Base-by-base conservation (phyloP, 2,888 invertebrate species). In the Tyria jacobaeae region DNA sequence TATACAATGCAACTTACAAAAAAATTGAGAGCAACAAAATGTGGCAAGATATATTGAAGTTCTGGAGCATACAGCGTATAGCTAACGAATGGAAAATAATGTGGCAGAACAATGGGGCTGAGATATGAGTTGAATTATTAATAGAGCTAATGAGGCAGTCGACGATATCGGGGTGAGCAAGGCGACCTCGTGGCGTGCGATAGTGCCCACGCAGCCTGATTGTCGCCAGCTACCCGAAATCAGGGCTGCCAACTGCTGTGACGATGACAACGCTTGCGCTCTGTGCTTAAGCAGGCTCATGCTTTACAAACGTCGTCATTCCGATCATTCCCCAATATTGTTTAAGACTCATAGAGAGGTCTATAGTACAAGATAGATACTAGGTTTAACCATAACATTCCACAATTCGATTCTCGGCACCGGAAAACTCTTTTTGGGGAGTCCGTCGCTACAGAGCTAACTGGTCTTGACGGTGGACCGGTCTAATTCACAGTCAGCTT, bases 121-220 rank as follows among this genome's bases (percentile, higher is more conserved):
- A 86, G 89, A 89, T 90, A 89, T 78, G 84, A 87, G 87, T 88
- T 91, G 91, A 90, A 90, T 91, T 91, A 92, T 91, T 90, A 91
- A 91, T 92, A 91, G 88, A 86, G 89, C 81, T 89, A 92, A 90
- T 89, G 89, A 90, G 90, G 83, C 88, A 91, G 90, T 91, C 66
- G 60, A 66, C 71, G 75, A 91, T 76, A 73, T 89, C 84, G 84
- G 92, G 92, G 92, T 91, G 92, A 92, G 89, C 91, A 88, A 85
- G 76, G 85, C 89, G 85, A 89, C 92, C 91, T 92, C 92, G 91
- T 89, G 89, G 81, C 78, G 71, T 74, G 61, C 74, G 92, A 92
- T 91, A 91, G 88, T 82, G 90, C 93, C 93, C 92, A 92, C 93
- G 93, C 92, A 93, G 93, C 89, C 93, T 84, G 91, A 89, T 90